Conservation (phyloP, 1,140 invertebrate species). For the Branchinecta lynchi region DNA sequence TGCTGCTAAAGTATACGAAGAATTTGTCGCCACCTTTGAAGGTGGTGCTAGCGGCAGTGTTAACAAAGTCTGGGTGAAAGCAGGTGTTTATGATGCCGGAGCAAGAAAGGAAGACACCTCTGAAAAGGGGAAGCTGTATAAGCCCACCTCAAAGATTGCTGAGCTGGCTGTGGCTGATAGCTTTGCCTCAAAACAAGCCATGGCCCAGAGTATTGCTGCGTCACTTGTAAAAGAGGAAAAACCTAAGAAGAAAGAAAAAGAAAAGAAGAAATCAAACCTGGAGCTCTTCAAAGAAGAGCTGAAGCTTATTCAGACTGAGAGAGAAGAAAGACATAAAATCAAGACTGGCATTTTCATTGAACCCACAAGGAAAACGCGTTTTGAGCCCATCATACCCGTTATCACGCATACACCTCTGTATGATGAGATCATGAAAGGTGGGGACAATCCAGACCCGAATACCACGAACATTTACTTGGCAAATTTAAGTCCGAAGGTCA, state of each 20-base stretch:
- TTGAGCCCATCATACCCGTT: not conserved
- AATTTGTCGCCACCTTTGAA: slow-evolving; percentile 94
- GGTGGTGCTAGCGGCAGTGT: slow-evolving; percentile 46
- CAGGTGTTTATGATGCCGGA: slow-evolving; percentile 86
- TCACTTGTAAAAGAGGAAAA: slow-evolving; percentile 36
- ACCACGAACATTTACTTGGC: slow-evolving; percentile 97
- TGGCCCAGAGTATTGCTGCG: slow-evolving; percentile 16
- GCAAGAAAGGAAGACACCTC: slow-evolving; percentile 75
- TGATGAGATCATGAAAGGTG: slow-evolving; percentile 42
- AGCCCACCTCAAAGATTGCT: slow-evolving; percentile 64
- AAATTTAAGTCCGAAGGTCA: slow-evolving; percentile 87
- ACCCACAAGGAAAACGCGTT: not conserved
- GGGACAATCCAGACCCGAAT: slow-evolving; percentile 85
- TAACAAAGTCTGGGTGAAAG: slow-evolving; percentile 90
- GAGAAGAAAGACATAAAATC: slow-evolving; percentile 73
- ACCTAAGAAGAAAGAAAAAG: slow-evolving; percentile 59
- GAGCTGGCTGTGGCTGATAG: slow-evolving; percentile 37
- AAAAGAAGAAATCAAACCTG: slow-evolving; percentile 81
- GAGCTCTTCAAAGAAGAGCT: slow-evolving; percentile 93
- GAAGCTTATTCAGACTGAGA: slow-evolving; percentile 82
- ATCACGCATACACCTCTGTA: not conserved
- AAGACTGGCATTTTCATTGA: slow-evolving; percentile 27
- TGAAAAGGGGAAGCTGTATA: slow-evolving; percentile 82
- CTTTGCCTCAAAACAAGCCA: slow-evolving; percentile 29
- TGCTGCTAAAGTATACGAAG: slow-evolving; percentile 61